Base-by-base conservation (phyloP, 1,140 invertebrate genomes). In the Oncopeltus fasciatus region DNA sequence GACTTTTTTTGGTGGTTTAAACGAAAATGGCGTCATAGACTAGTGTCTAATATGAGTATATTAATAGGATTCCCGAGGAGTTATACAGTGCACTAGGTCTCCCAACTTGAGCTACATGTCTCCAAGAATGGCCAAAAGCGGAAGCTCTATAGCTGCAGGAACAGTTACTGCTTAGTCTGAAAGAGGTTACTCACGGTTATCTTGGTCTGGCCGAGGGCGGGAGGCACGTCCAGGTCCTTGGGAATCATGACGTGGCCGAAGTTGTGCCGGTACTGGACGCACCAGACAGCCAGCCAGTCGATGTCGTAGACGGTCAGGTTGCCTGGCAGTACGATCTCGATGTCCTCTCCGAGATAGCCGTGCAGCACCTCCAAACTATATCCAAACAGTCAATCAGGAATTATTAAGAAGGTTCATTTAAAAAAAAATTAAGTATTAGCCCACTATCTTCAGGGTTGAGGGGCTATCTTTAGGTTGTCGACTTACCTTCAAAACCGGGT, bases 211-310 rank as follows among this genome's bases (percentile, higher is more conserved):
- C 88, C 88, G 59, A 92, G 73, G 1, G 88, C 87, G 0, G 91
- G 91, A 0, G 92, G 92, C 2, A 95, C 88, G 68, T 93, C 88
- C 61, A 94, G 72, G 68, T 90, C 86, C 70, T 88, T 86, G 0
- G 92, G 91, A 60, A 95, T 90, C 65, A 83, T 77, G 1, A 94
- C 90, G 66, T 93, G 88, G 0, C 92, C 92, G 69, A 93, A 94
- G 75, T 94, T 94, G 67, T 93, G 88, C 29, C 83, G 77, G 71
- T 88, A 90, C 71, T 85, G 77, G 9, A 90, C 83, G 70, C 88
- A 91, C 88, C 89, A 95, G 0, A 95, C 83, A 0, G 87, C 80
- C n/a, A 95, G 75, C 89, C 90, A 95, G 70, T 94, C 87, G 58
- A 95, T 90, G 71, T 94, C 88, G 71, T 91, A 88, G 4, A 92